These are phyloP conservation scores for Eulemur mongoz DNA, from an alignment of 2,797 vertebrate genomes.

Conservation along the genomic window DNA sequence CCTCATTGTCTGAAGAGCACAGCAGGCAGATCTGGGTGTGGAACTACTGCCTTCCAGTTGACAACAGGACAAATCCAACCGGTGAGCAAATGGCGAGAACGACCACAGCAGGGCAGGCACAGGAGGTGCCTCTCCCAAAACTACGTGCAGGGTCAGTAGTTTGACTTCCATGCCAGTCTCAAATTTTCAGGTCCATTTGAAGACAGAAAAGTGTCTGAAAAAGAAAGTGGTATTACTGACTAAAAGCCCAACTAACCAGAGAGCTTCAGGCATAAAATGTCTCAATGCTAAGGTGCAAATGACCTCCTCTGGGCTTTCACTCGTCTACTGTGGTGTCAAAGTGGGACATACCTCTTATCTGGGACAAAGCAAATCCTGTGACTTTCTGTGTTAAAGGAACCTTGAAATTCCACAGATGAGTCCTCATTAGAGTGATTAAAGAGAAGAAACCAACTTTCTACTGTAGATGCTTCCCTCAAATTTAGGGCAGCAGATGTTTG, in stretches of 20 bases:
- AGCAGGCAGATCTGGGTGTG: neutral
- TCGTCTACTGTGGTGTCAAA: neutral
- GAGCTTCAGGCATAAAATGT: neutral
- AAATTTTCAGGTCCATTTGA: neutral
- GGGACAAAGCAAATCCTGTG: neutral
- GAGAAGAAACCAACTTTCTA: neutral
- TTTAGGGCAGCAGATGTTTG: neutral
- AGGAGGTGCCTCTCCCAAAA: neutral
- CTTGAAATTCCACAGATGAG: neutral
- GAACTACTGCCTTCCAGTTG: neutral
- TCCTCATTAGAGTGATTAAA: neutral
- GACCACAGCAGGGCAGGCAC: neutral
- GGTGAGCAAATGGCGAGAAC: neutral
- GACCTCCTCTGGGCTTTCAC: neutral
- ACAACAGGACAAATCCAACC: neutral
- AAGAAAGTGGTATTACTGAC: neutral
- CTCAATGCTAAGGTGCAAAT: neutral
- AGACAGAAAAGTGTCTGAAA: neutral
- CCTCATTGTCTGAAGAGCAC: neutral
- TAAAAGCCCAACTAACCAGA: conserved; percentile 16
- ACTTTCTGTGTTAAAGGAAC: neutral
- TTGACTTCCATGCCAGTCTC: neutral
- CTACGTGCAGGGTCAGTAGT: too few relatives aligned
- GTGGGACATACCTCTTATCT: neutral
- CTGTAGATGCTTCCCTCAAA: neutral